Evolutionary conservation across 2,113 vertebrate species (phyloP).

Genomic region (Prionailurus bengalensis): DNA sequence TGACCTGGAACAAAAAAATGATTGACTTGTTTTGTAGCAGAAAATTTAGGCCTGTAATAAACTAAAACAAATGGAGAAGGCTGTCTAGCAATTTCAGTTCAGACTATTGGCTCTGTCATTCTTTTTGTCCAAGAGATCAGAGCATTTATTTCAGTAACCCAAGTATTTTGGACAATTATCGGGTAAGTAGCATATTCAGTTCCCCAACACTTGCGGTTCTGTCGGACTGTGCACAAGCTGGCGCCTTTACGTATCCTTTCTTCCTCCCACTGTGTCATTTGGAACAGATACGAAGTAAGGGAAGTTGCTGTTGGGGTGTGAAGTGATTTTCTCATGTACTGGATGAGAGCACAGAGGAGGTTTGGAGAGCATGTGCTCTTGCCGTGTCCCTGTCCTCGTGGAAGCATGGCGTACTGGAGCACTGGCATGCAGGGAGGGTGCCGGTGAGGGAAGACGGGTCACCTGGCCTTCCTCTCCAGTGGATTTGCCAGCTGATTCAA

Average conservation of each 20-base stretch:
- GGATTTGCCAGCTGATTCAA: neutral
- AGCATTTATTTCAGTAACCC: conserved; percentile 20
- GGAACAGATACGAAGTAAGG: neutral
- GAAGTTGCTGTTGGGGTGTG: neutral
- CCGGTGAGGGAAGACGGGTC: neutral
- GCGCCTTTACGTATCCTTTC: neutral
- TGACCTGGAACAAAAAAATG: conserved; percentile 55
- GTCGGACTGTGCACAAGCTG: neutral
- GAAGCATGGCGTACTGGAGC: neutral
- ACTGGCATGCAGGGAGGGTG: neutral
- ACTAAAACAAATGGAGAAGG: neutral
- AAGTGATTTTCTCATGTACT: neutral
- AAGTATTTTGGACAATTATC: conserved; percentile 20
- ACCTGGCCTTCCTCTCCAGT: neutral
- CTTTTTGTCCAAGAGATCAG: neutral
- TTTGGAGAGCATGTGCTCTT: neutral
- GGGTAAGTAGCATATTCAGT: neutral
- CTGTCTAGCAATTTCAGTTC: conserved; percentile 2
- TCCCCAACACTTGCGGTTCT: neutral
- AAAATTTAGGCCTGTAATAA: conserved; percentile 57
- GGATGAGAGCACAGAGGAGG: neutral
- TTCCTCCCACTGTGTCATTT: neutral
- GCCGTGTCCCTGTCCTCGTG: neutral
- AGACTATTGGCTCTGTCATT: neutral
- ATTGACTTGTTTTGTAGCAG: conserved; percentile 63